These are phyloP conservation scores for Takifugu flavidus DNA, from an alignment of 2,113 vertebrate genomes.

Conservation along the genomic window DNA sequence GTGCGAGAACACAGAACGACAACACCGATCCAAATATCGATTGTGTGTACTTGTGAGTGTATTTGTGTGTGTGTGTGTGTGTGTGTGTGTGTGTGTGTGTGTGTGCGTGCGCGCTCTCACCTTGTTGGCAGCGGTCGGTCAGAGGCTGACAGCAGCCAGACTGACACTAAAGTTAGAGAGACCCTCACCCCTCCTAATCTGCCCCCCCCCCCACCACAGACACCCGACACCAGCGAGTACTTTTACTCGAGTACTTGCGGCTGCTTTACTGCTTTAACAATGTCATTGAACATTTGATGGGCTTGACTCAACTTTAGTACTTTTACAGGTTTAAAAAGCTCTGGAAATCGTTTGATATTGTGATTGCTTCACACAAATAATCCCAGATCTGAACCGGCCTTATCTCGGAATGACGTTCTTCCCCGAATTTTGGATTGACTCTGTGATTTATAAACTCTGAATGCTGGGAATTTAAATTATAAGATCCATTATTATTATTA, in stretches of 20 bases:
- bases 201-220: constrained; percentile 1
- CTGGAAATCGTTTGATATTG: neutral
- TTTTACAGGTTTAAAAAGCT: neutral
- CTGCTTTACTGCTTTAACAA: too few species aligned
- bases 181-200: neutral
- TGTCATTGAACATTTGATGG: too few species aligned
- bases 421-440: too few species aligned
- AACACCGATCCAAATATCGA: neutral
- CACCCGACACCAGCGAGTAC: constrained; percentile 20
- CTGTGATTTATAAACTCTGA: constrained; percentile 40
- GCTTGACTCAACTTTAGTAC: neutral
- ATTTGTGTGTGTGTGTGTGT: neutral
- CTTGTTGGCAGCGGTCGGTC: constrained; percentile 11
- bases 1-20: constrained; percentile 12
- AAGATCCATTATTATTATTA: neutral
- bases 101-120: constrained; percentile 37
- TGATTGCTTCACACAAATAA: neutral
- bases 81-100: constrained; percentile 6
- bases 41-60: neutral
- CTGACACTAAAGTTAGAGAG: constrained; percentile 46
- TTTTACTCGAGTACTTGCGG: constrained; percentile 13
- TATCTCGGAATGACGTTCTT: neutral
- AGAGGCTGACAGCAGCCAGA: neutral
- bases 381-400: too few species aligned
- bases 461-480: constrained; percentile 26